Evolutionary conservation across 1,140 invertebrate genomes (phyloP), one percentile per base, ranked within the genome.

Genomic region (Drosophila ficusphila): DNA sequence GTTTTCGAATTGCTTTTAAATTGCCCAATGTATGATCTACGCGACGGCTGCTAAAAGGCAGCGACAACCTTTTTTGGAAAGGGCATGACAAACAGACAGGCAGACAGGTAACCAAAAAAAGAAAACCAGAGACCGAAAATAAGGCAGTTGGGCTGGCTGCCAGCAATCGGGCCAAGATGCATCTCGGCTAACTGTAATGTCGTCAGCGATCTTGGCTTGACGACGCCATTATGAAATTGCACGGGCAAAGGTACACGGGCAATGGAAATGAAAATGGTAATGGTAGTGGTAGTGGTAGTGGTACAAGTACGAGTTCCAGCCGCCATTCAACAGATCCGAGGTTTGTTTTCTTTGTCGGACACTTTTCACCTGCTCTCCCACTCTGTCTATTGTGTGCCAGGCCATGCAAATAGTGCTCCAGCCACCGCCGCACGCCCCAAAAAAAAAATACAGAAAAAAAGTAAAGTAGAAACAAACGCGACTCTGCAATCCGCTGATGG

Each of bases 221-320:
- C 81, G 81, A 81, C 68, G 81, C 82, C 81, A 86, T 86, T 86
- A 86, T 82, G 81, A 86, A 86, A 86, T 77, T 76, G 76, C 73
- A 39, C 49, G 27, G 21, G 47, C 19, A 34, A 6, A 14, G 23
- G 36, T 38, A n/a, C n/a, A n/a, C n/a, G n/a, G n/a, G n/a, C n/a
- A n/a, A n/a, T n/a, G n/a, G n/a, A n/a, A n/a, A n/a, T n/a, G n/a
- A n/a, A 86, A 86, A 86, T 77, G 73, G 76, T 68, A 39, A 42
- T 19, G 21, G 47, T 14, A 34, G 8, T 14, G 23, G 36, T 38
- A 9, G 5, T 7, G 9, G 16, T 5, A 2, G 4, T 8, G 16
- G 19, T 44, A 25, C 41, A 4, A 11, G 7, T 21, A 27, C 21
- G 7, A 11, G 11, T 23, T 16, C 11, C 51, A 39, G 36, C 36